Evolutionary conservation across 2,797 vertebrate genomes (phyloP).

Genomic region (Aselliscus stoliczkanus): DNA sequence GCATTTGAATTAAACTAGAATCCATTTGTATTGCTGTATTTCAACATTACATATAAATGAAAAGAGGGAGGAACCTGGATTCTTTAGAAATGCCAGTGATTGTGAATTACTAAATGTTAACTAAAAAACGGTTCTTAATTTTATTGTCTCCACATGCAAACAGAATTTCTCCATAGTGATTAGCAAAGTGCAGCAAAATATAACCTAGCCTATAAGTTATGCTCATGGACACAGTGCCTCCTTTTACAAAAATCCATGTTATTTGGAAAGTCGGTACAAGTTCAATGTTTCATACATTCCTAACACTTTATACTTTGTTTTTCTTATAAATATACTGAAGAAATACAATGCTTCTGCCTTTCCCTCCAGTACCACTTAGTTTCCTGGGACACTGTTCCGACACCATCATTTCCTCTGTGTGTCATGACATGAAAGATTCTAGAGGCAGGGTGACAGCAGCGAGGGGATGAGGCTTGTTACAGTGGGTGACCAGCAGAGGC

Average conservation of each 20-base stretch:
- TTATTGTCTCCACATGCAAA: not conserved
- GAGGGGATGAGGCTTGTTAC: not conserved
- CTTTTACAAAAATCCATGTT: not conserved
- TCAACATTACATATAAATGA: constrained; percentile 24
- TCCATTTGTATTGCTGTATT: not conserved
- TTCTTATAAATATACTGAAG: not conserved
- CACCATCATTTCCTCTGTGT: not conserved
- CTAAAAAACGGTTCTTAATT: not conserved
- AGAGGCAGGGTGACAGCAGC: not conserved
- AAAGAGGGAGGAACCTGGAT: constrained; percentile 1
- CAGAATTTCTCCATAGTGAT: constrained; percentile 22
- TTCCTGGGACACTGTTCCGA: not conserved
- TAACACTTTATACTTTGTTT: not conserved
- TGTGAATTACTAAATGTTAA: not conserved
- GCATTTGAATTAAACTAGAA: constrained; percentile 21
- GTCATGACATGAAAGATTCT: not conserved
- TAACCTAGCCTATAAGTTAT: not conserved
- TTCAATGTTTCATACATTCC: not conserved
- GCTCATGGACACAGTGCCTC: not conserved
- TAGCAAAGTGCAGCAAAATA: not conserved
- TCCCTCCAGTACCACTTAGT: not conserved
- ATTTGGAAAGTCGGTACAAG: not conserved
- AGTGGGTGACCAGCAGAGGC: not conserved
- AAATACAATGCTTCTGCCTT: accelerated
- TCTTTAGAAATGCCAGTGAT: not conserved